phyloP scores from a whole-genome alignment of 2,888 invertebrate genomes.

The Lasioglossum vierecki region DNA sequence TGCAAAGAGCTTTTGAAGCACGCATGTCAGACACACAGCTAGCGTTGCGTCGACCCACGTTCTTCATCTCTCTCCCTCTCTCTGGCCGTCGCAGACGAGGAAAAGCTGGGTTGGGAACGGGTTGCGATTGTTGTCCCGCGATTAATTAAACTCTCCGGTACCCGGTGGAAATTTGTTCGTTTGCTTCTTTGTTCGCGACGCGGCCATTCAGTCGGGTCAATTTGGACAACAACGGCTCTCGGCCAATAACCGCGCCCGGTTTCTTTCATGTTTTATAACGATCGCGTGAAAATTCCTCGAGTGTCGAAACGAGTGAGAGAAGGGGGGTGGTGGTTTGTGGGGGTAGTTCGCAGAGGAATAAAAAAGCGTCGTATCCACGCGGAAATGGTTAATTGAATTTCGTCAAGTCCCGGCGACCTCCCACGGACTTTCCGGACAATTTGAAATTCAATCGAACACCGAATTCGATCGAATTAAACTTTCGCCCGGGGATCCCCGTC shows the following conservation, averaged over 20 bases:
- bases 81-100: not conserved
- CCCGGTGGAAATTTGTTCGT: slow-evolving; percentile 15
- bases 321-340: not conserved
- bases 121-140: slow-evolving; percentile 19
- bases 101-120: not conserved
- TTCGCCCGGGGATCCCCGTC: not conserved
- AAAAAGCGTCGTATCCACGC: not conserved
- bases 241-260: not conserved
- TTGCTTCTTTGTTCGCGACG: slow-evolving; percentile 25
- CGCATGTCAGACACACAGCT: slow-evolving; percentile 23
- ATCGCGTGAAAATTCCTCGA: slow-evolving; percentile 13
- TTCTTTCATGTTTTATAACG: slow-evolving; percentile 39
- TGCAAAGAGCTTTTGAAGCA: slow-evolving; percentile 21
- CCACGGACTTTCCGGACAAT: slow-evolving; percentile 21
- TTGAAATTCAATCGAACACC: slow-evolving; percentile 41
- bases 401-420: slow-evolving; percentile 15
- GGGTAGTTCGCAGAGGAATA: not conserved
- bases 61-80: not conserved
- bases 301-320: not conserved
- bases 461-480: slow-evolving; percentile 42
- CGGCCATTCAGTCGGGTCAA: slow-evolving; percentile 19
- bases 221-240: slow-evolving; percentile 23
- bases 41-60: not conserved
- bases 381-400: slow-evolving; percentile 37
- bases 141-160: slow-evolving; percentile 29